A percentile compares a stretch with the other conserved stretches of the same genome.
These are phyloP conservation scores for Zygogramma bicolorata DNA, from an alignment of 2,888 invertebrate species.

Conservation along the genomic window DNA sequence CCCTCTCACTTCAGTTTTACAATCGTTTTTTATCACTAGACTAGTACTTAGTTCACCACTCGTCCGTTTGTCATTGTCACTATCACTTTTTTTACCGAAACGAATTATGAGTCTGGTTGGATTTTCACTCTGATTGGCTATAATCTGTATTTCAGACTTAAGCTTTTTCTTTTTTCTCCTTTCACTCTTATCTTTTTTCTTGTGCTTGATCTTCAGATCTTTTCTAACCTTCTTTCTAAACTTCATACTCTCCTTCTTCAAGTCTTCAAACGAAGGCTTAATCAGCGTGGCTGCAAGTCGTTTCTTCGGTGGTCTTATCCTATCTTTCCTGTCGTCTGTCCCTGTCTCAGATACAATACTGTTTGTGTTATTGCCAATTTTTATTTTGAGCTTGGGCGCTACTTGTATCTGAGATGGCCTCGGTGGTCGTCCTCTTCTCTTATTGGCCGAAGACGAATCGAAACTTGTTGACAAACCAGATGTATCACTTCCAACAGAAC, in stretches of 20 bases:
- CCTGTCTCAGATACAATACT: slow-evolving; percentile 68
- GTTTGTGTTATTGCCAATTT: slow-evolving; percentile 71
- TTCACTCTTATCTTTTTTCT: slow-evolving; percentile 69
- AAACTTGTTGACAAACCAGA: slow-evolving; percentile 56
- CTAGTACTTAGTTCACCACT: slow-evolving; percentile 52
- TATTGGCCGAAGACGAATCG: slow-evolving; percentile 55
- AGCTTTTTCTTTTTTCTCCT: slow-evolving; percentile 71
- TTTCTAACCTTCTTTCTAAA: slow-evolving; percentile 87
- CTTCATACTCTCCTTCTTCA: slow-evolving; percentile 89
- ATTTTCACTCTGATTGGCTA: slow-evolving; percentile 69
- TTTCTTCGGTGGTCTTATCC: slow-evolving; percentile 85
- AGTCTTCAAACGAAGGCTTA: slow-evolving; percentile 78
- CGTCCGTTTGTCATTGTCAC: slow-evolving; percentile 54
- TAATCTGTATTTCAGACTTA: slow-evolving; percentile 69
- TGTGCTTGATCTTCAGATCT: slow-evolving; percentile 80
- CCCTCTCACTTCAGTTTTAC: slow-evolving; percentile 16
- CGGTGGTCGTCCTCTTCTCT: slow-evolving; percentile 64
- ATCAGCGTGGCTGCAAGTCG: slow-evolving; percentile 72
- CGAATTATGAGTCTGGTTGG: slow-evolving; percentile 84
- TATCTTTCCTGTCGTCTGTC: slow-evolving; percentile 67
- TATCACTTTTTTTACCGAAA: slow-evolving; percentile 69
- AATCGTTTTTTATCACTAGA: slow-evolving; percentile 59
- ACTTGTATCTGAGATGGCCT: slow-evolving; percentile 57
- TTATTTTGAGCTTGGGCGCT: slow-evolving; percentile 76
- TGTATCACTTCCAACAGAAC: slow-evolving; percentile 63